phyloP scores from a whole-genome alignment of 2,888 invertebrate genomes.

The Hirtodrosophila cameraria region DNA sequence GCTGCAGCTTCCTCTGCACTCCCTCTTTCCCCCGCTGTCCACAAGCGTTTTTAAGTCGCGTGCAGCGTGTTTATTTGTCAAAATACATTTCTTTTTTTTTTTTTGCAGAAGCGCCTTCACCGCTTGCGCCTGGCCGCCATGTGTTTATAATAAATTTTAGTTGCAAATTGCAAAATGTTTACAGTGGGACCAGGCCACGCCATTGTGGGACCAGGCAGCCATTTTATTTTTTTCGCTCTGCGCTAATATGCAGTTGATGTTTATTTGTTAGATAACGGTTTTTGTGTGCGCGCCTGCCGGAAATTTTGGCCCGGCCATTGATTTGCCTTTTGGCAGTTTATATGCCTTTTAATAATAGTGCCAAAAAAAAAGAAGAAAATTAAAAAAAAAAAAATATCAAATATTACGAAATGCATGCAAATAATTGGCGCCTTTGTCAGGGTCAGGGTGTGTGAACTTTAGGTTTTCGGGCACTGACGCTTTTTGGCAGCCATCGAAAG shows the following conservation, averaged over 20 bases:
- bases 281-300: slow-evolving; percentile 56
- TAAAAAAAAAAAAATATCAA: not conserved
- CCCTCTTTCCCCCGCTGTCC: not conserved
- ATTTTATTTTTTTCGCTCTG: not conserved
- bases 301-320: slow-evolving; percentile 52
- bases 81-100: slow-evolving; percentile 51
- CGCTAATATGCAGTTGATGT: slow-evolving; percentile 66
- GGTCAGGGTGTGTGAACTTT: slow-evolving; percentile 59
- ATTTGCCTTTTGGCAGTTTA: slow-evolving; percentile 53
- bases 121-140: slow-evolving; percentile 57
- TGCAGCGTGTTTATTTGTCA: slow-evolving; percentile 79
- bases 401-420: slow-evolving; percentile 47
- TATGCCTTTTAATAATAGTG: slow-evolving; percentile 33
- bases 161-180: slow-evolving; percentile 71
- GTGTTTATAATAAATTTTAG: slow-evolving; percentile 75
- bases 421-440: slow-evolving; percentile 59
- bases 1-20: no score
- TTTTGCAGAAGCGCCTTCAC: slow-evolving; percentile 46
- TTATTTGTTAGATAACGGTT: slow-evolving; percentile 67
- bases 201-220: slow-evolving; percentile 24
- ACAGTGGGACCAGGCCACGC: slow-evolving; percentile 41
- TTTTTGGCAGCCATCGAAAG: slow-evolving; percentile 39
- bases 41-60: slow-evolving; percentile 56
- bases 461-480: slow-evolving; percentile 11
- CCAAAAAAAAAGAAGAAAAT: slow-evolving; percentile 17